Evolutionary conservation across 2,113 vertebrate genomes (phyloP), one percentile per base, ranked within the genome.

Genomic region (Onychostoma macrolepis): DNA sequence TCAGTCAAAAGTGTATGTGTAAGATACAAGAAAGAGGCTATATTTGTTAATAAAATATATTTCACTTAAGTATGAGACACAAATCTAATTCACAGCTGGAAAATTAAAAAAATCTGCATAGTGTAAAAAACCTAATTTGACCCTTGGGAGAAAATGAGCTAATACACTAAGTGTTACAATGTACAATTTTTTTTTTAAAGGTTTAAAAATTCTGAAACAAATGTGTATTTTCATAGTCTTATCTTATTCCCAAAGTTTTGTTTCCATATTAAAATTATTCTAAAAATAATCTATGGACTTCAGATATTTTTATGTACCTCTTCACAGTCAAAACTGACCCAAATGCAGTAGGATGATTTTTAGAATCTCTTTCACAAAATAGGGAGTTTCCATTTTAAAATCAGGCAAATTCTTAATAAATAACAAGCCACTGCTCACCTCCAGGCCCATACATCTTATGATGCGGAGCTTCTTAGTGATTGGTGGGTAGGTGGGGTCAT

Each of bases 391-490:
- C 12, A 13, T 63, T 45, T 45, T 45, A 45, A 9, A 53, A n/a
- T 61, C 24, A 33, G 33, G 36, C 69, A 38, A 11, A 41, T n/a
- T 56, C 6, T 7, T 21, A 56, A 24, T 53, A 56, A 56, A 56
- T 56, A 2, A 56, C 17, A 56, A 21, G 19, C 53, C 53, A 56
- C 53, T 15, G 56, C 87, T 86, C 17, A 98, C 97, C 96, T 99
- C 97, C 83, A 96, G 94, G 53, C 94, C 97, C 71, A 97, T 95
- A 88, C 96, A 96, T 74, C 97, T 96, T 75, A 89, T 65, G 28
- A 95, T 96, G 86, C 97, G 96, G 76, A 97, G 67, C 90, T 98
- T 99, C 92, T 99, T 99, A 10, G 96, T 38, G 87, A 96, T 93
- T 45, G 97, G 97, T 86, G 96, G 94, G 83, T 98, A 96, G 4